Conservation (phyloP, 2,888 invertebrate species). For the Drosophila bunnanda region DNA sequence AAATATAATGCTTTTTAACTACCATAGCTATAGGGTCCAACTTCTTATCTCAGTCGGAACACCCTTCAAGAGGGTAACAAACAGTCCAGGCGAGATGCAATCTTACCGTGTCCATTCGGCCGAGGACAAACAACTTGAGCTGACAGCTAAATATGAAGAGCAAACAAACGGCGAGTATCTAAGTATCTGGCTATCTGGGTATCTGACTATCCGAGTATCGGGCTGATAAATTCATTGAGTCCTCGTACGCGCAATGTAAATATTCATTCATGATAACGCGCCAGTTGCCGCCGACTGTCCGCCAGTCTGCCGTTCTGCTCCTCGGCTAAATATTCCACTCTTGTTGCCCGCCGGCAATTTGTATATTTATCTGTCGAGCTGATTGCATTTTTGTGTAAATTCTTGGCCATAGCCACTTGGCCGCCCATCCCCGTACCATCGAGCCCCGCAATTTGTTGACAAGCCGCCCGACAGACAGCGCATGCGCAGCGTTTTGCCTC, state of each 20-base stretch:
- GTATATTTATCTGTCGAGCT: constrained; percentile 64
- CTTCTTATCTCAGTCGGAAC: not conserved
- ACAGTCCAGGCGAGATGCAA: constrained; percentile 8
- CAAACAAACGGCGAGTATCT: constrained; percentile 35
- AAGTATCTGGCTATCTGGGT: constrained; percentile 2
- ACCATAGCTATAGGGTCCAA: not conserved
- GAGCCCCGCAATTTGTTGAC: not conserved
- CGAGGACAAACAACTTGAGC: constrained; percentile 15
- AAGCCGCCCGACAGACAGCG: constrained; percentile 42
- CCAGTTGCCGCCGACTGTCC: constrained; percentile 53
- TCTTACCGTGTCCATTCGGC: constrained; percentile 13
- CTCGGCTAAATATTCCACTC: constrained; percentile 11
- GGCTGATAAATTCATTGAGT: constrained; percentile 69
- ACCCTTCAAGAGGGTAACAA: not conserved
- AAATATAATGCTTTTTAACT: not conserved
- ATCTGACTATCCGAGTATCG: constrained; percentile 37
- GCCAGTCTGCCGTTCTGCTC: not conserved
- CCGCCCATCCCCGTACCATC: not conserved
- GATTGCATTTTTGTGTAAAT: constrained; percentile 80
- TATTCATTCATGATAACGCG: constrained; percentile 65
- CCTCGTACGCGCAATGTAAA: constrained; percentile 49
- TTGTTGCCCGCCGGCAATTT: constrained; percentile 37
- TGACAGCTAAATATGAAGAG: constrained; percentile 52
- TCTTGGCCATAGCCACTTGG: constrained; percentile 51
- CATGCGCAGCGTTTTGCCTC: constrained; percentile 34